Percentiles rank a stretch among this genome's conserved stretches.
phyloP scores from a whole-genome alignment of 2,797 vertebrate genomes.

The Bradypodion ventrale region DNA sequence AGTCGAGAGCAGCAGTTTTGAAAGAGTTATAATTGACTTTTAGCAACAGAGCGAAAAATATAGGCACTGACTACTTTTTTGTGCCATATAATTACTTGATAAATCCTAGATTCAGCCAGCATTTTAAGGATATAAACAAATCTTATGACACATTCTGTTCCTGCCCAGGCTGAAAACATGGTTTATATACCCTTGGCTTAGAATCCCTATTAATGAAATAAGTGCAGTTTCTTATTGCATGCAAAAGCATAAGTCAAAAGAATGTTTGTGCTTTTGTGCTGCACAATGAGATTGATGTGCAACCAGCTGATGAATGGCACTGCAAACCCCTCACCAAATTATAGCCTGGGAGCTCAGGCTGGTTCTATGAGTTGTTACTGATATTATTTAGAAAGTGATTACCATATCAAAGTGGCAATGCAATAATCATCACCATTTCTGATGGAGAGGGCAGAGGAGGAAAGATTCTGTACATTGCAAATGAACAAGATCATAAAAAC shows the following conservation, averaged over 20 bases:
- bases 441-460: conserved; percentile 39
- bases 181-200: conserved; percentile 33
- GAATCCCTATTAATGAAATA: conserved; percentile 41
- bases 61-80: conserved; percentile 30
- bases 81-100: conserved; percentile 51
- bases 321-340: conserved; percentile 51
- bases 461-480: conserved; percentile 41
- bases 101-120: conserved; percentile 51
- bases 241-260: conserved; percentile 29
- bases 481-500: conserved; percentile 35
- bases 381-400: conserved; percentile 58
- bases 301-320: conserved; percentile 33
- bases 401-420: conserved; percentile 58
- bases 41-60: conserved; percentile 48
- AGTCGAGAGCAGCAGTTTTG: conserved; percentile 38
- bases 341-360: conserved; percentile 36
- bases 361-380: conserved; percentile 44
- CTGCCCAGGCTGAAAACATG: neutral
- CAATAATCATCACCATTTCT: conserved; percentile 36
- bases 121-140: conserved; percentile 50
- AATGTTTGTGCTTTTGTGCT: neutral
- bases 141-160: conserved; percentile 18
- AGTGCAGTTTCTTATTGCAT: neutral
- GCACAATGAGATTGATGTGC: conserved; percentile 16
- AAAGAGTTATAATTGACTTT: conserved; percentile 56